Conservation (phyloP, 2,113 vertebrate species). For the Rhinolophus sinicus region DNA sequence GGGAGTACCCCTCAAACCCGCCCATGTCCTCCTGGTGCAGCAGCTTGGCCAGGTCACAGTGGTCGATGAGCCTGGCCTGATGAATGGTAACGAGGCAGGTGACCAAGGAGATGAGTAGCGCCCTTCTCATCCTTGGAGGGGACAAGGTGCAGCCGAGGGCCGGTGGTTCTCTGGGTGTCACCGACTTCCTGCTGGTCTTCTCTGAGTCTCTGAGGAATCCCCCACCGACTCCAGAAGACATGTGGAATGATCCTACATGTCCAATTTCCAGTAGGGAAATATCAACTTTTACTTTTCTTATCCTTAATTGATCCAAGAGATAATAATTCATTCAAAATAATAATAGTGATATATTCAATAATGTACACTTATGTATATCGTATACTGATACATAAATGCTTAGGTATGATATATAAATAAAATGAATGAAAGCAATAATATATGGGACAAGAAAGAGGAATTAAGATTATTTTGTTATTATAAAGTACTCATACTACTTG, state of each 20-base stretch:
- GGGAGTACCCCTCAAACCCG: conserved; percentile 62
- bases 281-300: neutral
- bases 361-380: neutral
- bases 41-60: conserved; percentile 62
- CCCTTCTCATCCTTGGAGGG: neutral
- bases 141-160: neutral
- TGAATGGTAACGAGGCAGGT: neutral
- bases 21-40: conserved; percentile 36
- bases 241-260: no score
- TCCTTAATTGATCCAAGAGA: neutral
- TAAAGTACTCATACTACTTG: neutral
- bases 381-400: neutral
- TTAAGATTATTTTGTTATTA: neutral
- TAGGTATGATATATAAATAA: neutral
- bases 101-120: neutral
- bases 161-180: neutral
- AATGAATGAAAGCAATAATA: neutral
- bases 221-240: no score
- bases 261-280: no score
- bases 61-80: neutral
- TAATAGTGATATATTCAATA: neutral
- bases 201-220: neutral
- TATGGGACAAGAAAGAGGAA: neutral
- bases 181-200: neutral
- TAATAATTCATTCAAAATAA: neutral